Base-by-base conservation (phyloP, 2,113 vertebrate species). In the Mustela lutreola region DNA sequence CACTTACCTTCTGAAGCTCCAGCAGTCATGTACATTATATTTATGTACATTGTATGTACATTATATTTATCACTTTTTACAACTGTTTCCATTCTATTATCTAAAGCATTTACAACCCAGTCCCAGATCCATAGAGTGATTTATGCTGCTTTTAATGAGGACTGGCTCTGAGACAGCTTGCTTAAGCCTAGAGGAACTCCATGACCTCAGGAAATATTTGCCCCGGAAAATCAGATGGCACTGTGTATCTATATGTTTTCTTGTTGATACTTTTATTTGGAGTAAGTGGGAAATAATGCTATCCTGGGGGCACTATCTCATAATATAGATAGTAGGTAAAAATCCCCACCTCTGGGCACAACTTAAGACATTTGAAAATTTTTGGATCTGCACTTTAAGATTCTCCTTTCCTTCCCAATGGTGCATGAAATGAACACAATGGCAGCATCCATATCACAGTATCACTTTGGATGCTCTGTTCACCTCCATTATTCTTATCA, bases 41-140 rank as follows among this genome's bases (percentile, higher is more conserved):
- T 84, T 71, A 67, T 0, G 28, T 73, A 56, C 53, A 56, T 56
- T 56, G 18, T 6, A 56, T 5, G 31, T 56, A 5, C 3, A 28
- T 39, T 75, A 78, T 58, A 16, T 93, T 65, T 75, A 60, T 75
- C 65, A 67, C n/a, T 36, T 78, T 94, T 88, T 90, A 97, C n/a
- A 92, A 71, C 11, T 31, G 48, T 70, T 97, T 93, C 91, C 62
- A 86, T 81, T 70, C 83, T 58, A 58, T 83, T 96, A 89, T 70
- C 73, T 92, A 87, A 94, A 89, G 92, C 53, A 36, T 62, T 92
- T 53, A 56, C 26, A 79, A 26, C 11, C 4, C 1, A 76, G 21
- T 9, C 48, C 73, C 36, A 94, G 79, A 84, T 56, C n/a, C 12
- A 42, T 28, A 65, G 79, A 50, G 70, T 92, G 62, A 94, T 71